A percentile compares a stretch with the other conserved stretches of the same genome.
These are phyloP conservation scores for Philhelius pedissequus DNA, from an alignment of 2,888 invertebrate genomes.

Conservation along the genomic window DNA sequence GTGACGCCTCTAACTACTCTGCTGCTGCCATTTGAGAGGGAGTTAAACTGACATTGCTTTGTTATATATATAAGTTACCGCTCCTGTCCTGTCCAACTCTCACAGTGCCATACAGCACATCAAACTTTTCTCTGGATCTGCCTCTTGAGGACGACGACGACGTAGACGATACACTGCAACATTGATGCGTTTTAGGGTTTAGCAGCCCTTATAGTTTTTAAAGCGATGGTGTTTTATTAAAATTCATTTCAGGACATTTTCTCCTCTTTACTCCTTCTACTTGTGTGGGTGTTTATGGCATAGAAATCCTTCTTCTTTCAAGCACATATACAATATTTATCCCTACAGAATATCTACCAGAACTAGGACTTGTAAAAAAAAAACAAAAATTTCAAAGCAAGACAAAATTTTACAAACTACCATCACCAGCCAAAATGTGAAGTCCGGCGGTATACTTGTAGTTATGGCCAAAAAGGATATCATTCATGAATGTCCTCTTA, in stretches of 20 bases:
- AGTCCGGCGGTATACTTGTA: constrained; percentile 4
- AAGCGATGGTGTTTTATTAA: constrained; percentile 57
- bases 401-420: constrained; percentile 32
- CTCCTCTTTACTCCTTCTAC: background rate
- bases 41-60: constrained; percentile 48
- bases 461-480: constrained; percentile 56
- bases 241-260: constrained; percentile 62
- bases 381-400: constrained; percentile 8
- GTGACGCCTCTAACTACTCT: constrained; percentile 11
- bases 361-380: background rate
- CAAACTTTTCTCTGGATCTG: background rate
- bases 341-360: background rate
- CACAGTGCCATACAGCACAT: background rate
- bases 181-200: constrained; percentile 49
- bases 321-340: constrained; percentile 22
- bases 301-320: constrained; percentile 20
- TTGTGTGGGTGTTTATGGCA: background rate
- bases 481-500: constrained; percentile 65
- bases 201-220: constrained; percentile 4
- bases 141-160: background rate
- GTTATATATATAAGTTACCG: constrained; percentile 39
- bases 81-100: background rate
- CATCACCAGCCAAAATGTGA: constrained; percentile 17
- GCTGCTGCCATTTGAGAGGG: constrained; percentile 37
- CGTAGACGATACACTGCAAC: constrained; percentile 31